phyloP scores from a whole-genome alignment of 2,113 vertebrate species.

The Anolis carolinensis region DNA sequence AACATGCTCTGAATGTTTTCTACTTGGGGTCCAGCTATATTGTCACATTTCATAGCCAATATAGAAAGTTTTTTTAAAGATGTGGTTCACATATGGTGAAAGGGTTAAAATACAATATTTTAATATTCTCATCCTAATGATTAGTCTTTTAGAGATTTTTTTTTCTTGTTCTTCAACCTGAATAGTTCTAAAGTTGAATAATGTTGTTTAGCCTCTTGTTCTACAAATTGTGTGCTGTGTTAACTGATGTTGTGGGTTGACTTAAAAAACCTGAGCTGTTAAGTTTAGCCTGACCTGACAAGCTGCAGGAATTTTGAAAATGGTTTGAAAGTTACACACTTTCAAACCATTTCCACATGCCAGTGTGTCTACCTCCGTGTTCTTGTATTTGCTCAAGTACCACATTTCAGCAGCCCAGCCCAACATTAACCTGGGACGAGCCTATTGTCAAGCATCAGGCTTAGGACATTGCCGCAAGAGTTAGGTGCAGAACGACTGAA shows the following conservation, averaged over 20 bases:
- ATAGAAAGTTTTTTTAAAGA: no score
- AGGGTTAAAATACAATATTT: neutral
- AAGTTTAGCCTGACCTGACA: neutral
- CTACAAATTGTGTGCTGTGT: neutral
- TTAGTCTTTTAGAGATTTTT: neutral
- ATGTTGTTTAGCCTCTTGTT: neutral
- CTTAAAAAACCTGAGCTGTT: neutral
- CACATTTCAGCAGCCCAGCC: neutral
- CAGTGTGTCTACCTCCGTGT: neutral
- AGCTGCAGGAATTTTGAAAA: neutral
- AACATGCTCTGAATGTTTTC: neutral
- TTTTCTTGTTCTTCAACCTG: neutral
- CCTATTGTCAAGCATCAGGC: neutral
- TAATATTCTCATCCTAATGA: neutral
- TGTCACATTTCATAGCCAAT: neutral
- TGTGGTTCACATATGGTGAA: no score
- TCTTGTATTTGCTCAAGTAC: neutral
- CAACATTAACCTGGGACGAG: neutral
- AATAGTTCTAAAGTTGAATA: neutral
- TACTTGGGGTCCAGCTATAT: neutral
- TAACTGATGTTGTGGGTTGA: neutral
- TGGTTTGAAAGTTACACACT: neutral
- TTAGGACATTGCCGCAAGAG: neutral
- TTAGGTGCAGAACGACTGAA: neutral
- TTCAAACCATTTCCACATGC: neutral